These are phyloP conservation scores for Ericerus pela DNA, from an alignment of 1,140 invertebrate species.

Conservation along the genomic window DNA sequence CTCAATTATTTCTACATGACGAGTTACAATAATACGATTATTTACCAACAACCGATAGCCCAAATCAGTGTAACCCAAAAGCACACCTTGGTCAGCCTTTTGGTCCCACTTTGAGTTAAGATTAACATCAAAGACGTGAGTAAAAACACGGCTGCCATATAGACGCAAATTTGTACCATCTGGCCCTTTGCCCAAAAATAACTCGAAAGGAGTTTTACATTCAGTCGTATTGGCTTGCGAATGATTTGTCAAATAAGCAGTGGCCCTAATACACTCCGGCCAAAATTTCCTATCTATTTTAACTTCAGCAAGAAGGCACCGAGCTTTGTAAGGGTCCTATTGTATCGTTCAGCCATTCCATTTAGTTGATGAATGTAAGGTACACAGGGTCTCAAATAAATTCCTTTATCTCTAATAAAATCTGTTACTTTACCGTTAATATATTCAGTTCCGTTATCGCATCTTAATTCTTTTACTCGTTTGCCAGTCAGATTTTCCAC, in stretches of 20 bases:
- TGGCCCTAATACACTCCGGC: slow-evolving; percentile 16
- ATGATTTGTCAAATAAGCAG: slow-evolving; percentile 18
- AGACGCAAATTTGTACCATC: background rate
- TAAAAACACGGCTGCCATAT: slow-evolving; percentile 23
- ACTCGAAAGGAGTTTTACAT: background rate
- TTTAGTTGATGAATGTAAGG: slow-evolving; percentile 3
- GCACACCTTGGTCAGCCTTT: background rate
- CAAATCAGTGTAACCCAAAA: background rate
- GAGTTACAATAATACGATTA: background rate
- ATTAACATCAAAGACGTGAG: slow-evolving; percentile 19
- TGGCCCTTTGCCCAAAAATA: background rate
- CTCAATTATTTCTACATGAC: background rate
- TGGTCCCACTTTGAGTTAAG: slow-evolving; percentile 20
- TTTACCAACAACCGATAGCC: background rate
- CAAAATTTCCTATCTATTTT: slow-evolving; percentile 16
- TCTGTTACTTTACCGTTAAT: background rate
- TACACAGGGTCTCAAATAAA: background rate
- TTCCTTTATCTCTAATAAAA: slow-evolving; percentile 2
- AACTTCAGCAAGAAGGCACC: slow-evolving; percentile 17
- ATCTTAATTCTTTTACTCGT: slow-evolving; percentile 13
- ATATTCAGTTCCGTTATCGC: slow-evolving; percentile 18
- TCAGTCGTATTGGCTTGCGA: slow-evolving; percentile 4
- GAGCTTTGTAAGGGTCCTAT: slow-evolving; percentile 17
- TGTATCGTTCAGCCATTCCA: slow-evolving; percentile 16
- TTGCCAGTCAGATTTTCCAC: slow-evolving; percentile 3